Conservation (phyloP, 23 tunicate genomes). For the Pegea sp. region DNA sequence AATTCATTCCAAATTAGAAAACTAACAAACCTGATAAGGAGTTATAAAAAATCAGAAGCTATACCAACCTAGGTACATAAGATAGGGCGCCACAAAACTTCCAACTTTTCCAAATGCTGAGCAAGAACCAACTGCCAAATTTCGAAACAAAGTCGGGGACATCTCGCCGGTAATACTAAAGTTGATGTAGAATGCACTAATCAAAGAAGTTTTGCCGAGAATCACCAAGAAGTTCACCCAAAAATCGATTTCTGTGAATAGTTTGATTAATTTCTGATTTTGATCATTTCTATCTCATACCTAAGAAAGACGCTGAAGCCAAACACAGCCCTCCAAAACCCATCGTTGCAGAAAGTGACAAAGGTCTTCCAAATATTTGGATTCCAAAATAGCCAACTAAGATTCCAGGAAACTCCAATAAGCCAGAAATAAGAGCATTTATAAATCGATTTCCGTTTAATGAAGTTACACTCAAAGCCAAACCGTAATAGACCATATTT, state of each 20-base stretch:
- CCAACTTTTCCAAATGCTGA: constrained; percentile 14
- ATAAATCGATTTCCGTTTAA: constrained; percentile 15
- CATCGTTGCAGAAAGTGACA: constrained; percentile 9
- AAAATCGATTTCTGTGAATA: neutral
- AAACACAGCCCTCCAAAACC: constrained; percentile 13
- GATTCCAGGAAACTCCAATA: constrained; percentile 18
- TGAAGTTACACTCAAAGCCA: constrained; percentile 7
- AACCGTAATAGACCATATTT: constrained; percentile 24
- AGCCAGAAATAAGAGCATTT: constrained; percentile 14
- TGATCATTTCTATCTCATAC: neutral
- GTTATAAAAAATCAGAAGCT: too few relatives aligned
- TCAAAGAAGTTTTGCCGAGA: constrained; percentile 8
- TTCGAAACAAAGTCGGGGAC: constrained; percentile 12
- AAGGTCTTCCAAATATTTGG: constrained; percentile 21
- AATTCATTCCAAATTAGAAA: too few relatives aligned
- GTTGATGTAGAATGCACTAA: constrained; percentile 22
- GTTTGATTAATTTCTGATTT: neutral
- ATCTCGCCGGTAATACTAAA: constrained; percentile 21
- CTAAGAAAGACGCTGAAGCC: constrained; percentile 6
- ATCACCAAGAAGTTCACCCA: constrained; percentile 9
- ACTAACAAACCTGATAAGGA: too few relatives aligned
- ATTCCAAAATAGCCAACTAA: constrained; percentile 4
- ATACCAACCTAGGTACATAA: constrained; percentile 14
- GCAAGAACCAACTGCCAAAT: constrained; percentile 3
- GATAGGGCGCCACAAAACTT: constrained; percentile 13